Evolutionary conservation across 2,113 vertebrate species (phyloP), one percentile per base, ranked within the genome.

Genomic region (Mustelus asterias): DNA sequence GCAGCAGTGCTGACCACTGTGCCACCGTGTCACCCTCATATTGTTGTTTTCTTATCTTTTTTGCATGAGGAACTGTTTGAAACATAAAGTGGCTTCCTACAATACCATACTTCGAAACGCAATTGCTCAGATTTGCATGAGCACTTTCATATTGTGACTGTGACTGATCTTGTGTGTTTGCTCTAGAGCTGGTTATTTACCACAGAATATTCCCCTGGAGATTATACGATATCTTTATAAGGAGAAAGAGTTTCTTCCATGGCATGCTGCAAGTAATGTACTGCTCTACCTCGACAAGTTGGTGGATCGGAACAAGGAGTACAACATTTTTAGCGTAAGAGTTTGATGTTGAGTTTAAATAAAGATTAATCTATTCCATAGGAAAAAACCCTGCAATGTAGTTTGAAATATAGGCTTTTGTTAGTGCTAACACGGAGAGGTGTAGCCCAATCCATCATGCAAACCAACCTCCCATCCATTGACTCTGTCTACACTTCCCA

Each of bases 281-380:
- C 98, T 99, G 96, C 99, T 99, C 98, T 98, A 99, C 97, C 97
- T 99, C 95, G 99, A 99, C 97, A 99, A 99, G 97, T 98, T 99
- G 96, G 97, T 99, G 98, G 99, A 99, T 97, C 99, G 99, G 96
- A 99, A 98, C 16, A 98, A 99, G 95, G 98, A 98, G 96, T 99
- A 99, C 98, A 98, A 98, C 96, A 97, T 99, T 97, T 99, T 99
- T 97, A 99, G 99, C 96, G 99, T 99, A 98, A 72, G 94, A 16
- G 65, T 95, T 72, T 95, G 69, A 92, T 58, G 8, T 89, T 89
- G 0, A 58, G 29, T 58, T 41, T 29, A 29, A 89, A 26, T 22
- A 58, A 54, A 24, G 44, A 26, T 89, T 14, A 8, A 58, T 58
- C 6, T 29, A 54, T 1, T 88, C 1, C 26, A 14, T 89, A 37